Percentiles rank a stretch among this genome's conserved stretches.
phyloP scores from a whole-genome alignment of 2,888 invertebrate species.

The Caenorhabditis uteleia region DNA sequence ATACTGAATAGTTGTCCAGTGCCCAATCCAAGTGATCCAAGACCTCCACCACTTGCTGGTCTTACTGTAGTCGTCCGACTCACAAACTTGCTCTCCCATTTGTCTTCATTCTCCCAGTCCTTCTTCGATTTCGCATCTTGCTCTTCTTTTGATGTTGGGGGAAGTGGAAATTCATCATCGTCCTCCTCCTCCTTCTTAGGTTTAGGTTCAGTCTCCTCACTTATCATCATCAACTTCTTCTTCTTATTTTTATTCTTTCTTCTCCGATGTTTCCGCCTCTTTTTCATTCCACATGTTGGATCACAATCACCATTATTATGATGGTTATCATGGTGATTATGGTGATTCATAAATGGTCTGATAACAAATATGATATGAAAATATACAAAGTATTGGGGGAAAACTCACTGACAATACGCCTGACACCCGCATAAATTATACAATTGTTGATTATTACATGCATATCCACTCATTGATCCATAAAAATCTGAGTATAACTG shows the following conservation, averaged over 20 bases:
- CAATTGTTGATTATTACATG: constrained; percentile 38
- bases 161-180: constrained; percentile 29
- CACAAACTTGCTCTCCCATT: constrained; percentile 31
- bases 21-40: constrained; percentile 26
- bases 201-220: constrained; percentile 9
- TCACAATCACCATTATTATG: constrained; percentile 1
- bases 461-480: constrained; percentile 41
- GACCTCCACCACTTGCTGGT: constrained; percentile 5
- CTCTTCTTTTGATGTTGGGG: constrained; percentile 18
- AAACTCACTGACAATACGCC: constrained; percentile 32
- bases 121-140: constrained; percentile 4
- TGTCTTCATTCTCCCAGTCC: constrained; percentile 14
- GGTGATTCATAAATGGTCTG: not conserved
- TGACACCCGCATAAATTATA: constrained; percentile 40
- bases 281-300: constrained; percentile 16
- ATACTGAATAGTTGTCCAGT: constrained; percentile 39
- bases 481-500: constrained; percentile 31
- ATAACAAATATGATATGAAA: not conserved
- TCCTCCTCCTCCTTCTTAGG: constrained; percentile 14
- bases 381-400: not conserved
- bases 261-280: constrained; percentile 9
- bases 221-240: constrained; percentile 26
- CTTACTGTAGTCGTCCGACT: not conserved
- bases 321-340: constrained; percentile 2
- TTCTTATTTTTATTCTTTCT: constrained; percentile 24